Evolutionary conservation across 2,113 vertebrate genomes (phyloP).

Genomic region (Phalacrocorax pelagicus): DNA sequence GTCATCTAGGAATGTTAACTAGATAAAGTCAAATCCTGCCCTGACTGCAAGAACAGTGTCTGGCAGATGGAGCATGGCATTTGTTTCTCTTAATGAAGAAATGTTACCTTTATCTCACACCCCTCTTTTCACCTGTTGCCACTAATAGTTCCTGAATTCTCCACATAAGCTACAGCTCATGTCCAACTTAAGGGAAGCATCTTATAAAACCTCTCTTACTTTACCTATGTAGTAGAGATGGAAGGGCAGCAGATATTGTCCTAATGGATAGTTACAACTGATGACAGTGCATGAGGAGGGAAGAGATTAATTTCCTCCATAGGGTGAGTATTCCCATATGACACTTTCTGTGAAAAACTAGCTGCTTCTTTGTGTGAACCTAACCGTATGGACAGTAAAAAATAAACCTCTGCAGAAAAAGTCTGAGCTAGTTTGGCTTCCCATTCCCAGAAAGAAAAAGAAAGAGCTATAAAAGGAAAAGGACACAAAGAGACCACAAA

Average conservation of each 20-base stretch:
- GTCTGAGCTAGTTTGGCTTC: neutral
- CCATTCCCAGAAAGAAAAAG: neutral
- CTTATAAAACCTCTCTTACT: neutral
- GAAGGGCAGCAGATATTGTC: neutral
- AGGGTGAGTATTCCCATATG: neutral
- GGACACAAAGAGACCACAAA: neutral
- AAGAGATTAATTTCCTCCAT: neutral
- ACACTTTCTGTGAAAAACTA: neutral
- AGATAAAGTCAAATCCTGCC: neutral
- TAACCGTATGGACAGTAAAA: neutral
- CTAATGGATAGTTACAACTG: neutral
- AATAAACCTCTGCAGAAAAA: constrained; percentile 2
- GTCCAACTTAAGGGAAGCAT: neutral
- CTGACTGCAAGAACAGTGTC: neutral
- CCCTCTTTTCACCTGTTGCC: neutral
- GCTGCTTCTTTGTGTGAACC: neutral
- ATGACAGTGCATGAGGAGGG: neutral
- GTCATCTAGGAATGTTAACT: neutral
- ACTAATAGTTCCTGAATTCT: neutral
- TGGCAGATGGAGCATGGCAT: neutral
- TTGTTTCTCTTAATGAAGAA: neutral
- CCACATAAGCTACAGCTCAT: neutral
- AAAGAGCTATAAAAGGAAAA: neutral
- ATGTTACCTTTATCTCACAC: neutral
- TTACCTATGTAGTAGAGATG: neutral